A percentile compares a stretch with the other conserved stretches of the same genome.
These are phyloP conservation scores for Apodemus speciosus DNA, from an alignment of 2,113 vertebrate species.

Conservation along the genomic window DNA sequence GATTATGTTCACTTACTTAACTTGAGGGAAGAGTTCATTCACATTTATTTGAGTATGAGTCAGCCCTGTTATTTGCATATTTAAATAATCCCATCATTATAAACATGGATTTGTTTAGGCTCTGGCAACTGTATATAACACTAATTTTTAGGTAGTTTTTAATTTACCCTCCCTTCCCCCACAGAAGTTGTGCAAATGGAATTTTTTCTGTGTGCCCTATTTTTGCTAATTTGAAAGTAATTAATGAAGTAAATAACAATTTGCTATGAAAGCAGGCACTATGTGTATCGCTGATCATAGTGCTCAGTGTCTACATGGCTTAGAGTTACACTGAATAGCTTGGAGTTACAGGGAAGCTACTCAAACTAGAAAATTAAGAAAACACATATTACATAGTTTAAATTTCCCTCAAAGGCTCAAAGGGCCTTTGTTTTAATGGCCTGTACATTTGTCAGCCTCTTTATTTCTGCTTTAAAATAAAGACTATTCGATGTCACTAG, in stretches of 20 bases:
- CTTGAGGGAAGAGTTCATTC: conserved; percentile 24
- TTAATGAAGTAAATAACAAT: conserved; percentile 37
- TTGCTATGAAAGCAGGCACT: background rate
- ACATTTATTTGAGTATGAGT: conserved; percentile 23
- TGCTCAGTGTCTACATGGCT: background rate
- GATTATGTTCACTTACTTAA: background rate
- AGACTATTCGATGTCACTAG: background rate
- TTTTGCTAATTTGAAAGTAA: conserved; percentile 52
- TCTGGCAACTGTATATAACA: background rate
- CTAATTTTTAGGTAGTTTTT: background rate
- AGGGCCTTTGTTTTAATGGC: background rate
- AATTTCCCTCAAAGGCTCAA: background rate
- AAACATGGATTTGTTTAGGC: background rate
- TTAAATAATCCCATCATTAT: background rate
- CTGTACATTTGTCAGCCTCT: background rate
- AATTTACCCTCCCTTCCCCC: background rate
- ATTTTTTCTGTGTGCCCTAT: background rate
- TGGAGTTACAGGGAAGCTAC: background rate
- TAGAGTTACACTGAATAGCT: conserved; percentile 3
- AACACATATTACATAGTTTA: background rate
- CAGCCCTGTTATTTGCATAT: background rate
- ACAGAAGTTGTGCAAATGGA: background rate
- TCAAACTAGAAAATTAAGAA: background rate
- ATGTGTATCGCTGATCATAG: background rate
- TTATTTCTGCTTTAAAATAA: background rate